Evolutionary conservation across 2,113 vertebrate genomes (phyloP).

Genomic region (Neotoma lepida): DNA sequence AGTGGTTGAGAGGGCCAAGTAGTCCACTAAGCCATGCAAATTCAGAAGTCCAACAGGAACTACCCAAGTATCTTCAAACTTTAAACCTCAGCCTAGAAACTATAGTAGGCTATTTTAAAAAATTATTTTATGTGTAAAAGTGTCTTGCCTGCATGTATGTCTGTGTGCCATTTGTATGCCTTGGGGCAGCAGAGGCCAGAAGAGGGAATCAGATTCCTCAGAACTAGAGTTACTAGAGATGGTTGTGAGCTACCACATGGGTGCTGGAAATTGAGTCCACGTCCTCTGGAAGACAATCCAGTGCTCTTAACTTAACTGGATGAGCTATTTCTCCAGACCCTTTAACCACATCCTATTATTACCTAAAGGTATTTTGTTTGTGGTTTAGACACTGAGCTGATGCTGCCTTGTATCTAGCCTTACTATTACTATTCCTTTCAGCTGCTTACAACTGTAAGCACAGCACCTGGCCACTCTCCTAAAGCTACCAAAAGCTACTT

Average conservation of each 20-base stretch:
- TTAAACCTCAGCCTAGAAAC: not conserved
- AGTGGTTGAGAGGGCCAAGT: not conserved
- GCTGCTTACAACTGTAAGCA: not conserved
- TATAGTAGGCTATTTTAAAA: not conserved
- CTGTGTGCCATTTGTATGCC: not conserved
- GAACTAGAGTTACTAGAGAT: not conserved
- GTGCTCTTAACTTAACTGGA: not conserved
- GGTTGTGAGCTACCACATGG: not conserved
- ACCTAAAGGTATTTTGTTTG: not conserved
- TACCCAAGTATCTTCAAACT: not conserved
- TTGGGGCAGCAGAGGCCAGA: not conserved
- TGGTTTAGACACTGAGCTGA: not conserved
- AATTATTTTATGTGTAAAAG: not conserved
- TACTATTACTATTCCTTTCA: not conserved
- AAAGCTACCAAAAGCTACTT: conserved; percentile 22
- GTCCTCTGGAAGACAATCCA: not conserved
- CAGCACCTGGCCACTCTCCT: not conserved
- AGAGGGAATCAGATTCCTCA: not conserved
- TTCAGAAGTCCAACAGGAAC: not conserved
- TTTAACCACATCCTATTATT: not conserved
- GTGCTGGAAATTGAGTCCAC: not conserved
- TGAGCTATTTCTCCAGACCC: not conserved
- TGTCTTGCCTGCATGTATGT: not conserved
- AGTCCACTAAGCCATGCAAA: not conserved
- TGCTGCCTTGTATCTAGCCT: not conserved